Conservation (phyloP, 2,888 invertebrate genomes). For the Globia sparganii region DNA sequence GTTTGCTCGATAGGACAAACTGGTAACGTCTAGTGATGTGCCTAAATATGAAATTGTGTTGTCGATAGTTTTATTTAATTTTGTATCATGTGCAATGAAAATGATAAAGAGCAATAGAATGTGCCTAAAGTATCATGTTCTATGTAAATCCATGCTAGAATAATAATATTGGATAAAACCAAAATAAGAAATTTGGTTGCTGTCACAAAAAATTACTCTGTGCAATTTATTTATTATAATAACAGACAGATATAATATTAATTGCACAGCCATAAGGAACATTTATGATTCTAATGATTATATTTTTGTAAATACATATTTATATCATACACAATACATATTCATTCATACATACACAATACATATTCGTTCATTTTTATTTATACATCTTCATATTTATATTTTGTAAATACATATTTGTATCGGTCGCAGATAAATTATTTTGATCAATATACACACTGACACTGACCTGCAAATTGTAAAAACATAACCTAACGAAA, state of each 20-base stretch:
- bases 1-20: slow-evolving; percentile 85
- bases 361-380: too few relatives aligned
- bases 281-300: not conserved
- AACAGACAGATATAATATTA: too few relatives aligned
- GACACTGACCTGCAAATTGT: not conserved
- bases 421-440: not conserved
- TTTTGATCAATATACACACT: not conserved
- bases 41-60: not conserved
- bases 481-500: not conserved
- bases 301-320: not conserved
- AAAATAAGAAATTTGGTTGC: not conserved
- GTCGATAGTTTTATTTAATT: slow-evolving; percentile 40
- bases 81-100: not conserved
- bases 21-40: slow-evolving; percentile 78
- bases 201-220: not conserved
- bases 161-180: not conserved
- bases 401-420: not conserved
- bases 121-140: too few relatives aligned
- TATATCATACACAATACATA: too few relatives aligned
- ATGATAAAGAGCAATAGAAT: not conserved
- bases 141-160: not conserved
- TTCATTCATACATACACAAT: too few relatives aligned
- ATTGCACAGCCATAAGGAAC: not conserved
- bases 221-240: not conserved
- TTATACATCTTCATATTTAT: too few relatives aligned